phyloP scores from a whole-genome alignment of 2,797 vertebrate genomes.

The Neosalanx taihuensis region DNA sequence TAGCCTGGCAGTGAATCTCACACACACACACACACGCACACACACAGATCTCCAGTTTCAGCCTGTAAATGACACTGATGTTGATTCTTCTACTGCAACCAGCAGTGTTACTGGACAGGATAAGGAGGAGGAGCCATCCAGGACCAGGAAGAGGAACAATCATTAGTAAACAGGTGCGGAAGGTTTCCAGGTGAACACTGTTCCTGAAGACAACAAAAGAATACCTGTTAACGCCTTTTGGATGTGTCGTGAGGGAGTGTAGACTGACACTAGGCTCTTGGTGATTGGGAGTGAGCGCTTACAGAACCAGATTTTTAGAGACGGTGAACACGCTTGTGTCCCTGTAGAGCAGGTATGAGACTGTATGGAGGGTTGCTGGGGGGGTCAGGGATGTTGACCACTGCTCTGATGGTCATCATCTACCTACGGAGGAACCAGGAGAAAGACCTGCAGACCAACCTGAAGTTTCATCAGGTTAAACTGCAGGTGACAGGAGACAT shows the following conservation, averaged over 20 bases:
- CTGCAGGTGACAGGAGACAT: conserved; percentile 57
- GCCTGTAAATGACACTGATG: not conserved
- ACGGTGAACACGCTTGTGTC: not conserved
- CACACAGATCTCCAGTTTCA: not conserved
- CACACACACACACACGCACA: conserved; percentile 4
- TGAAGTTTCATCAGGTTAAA: conserved; percentile 52
- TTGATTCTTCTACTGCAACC: too few species aligned
- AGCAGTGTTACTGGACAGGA: not conserved
- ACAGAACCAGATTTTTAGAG: not conserved
- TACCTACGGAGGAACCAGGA: conserved; percentile 33
- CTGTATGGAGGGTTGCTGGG: conserved; percentile 19
- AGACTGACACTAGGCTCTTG: too few species aligned
- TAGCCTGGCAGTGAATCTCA: not conserved
- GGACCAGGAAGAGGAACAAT: too few species aligned
- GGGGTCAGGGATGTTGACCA: not conserved
- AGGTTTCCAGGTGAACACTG: not conserved
- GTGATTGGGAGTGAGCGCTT: too few species aligned
- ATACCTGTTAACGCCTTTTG: too few species aligned
- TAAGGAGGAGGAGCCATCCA: too few species aligned
- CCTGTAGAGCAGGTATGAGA: conserved; percentile 58
- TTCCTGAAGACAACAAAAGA: not conserved
- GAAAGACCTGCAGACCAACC: not conserved
- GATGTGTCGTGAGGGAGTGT: too few species aligned
- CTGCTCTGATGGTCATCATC: conserved; percentile 43
- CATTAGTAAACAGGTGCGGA: too few species aligned